These are phyloP conservation scores for Axea sp. DNA, from an alignment of 2,888 invertebrate genomes.

Conservation along the genomic window DNA sequence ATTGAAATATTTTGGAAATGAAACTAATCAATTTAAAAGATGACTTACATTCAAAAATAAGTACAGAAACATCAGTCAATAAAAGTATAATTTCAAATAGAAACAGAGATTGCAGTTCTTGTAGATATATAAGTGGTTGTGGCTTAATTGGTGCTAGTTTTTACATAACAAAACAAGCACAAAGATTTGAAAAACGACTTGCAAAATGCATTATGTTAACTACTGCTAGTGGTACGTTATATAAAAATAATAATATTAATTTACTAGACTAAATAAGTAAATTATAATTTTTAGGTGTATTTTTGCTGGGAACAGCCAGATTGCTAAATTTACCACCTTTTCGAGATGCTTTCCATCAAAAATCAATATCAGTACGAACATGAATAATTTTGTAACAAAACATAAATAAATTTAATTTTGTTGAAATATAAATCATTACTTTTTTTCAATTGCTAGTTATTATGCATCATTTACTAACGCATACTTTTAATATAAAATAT, in stretches of 20 bases:
- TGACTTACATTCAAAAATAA: no score
- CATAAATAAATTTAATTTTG: no score
- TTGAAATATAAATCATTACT: no score
- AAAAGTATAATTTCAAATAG: no score
- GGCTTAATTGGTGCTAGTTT: slow-evolving; percentile 84
- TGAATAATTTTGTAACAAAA: no score
- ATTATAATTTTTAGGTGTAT: slow-evolving; percentile 80
- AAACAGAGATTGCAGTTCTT: no score
- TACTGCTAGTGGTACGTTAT: slow-evolving; percentile 80
- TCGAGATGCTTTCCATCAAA: slow-evolving; percentile 59
- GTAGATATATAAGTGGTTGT: slow-evolving; percentile 82
- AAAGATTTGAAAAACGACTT: slow-evolving; percentile 79
- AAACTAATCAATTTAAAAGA: no score
- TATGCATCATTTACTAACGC: no score
- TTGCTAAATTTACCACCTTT: slow-evolving; percentile 80
- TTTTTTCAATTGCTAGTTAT: no score
- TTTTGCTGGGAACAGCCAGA: slow-evolving; percentile 82
- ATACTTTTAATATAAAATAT: no score
- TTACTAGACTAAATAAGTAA: background rate
- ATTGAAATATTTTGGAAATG: no score
- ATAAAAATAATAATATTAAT: background rate
- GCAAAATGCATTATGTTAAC: slow-evolving; percentile 80
- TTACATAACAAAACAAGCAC: slow-evolving; percentile 82
- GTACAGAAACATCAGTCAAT: no score
- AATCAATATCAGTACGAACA: slow-evolving; percentile 1